Percentiles rank a stretch among this genome's conserved stretches.
Evolutionary conservation across 2,113 vertebrate species (phyloP).

Genomic region (Tylochromis polylepis): DNA sequence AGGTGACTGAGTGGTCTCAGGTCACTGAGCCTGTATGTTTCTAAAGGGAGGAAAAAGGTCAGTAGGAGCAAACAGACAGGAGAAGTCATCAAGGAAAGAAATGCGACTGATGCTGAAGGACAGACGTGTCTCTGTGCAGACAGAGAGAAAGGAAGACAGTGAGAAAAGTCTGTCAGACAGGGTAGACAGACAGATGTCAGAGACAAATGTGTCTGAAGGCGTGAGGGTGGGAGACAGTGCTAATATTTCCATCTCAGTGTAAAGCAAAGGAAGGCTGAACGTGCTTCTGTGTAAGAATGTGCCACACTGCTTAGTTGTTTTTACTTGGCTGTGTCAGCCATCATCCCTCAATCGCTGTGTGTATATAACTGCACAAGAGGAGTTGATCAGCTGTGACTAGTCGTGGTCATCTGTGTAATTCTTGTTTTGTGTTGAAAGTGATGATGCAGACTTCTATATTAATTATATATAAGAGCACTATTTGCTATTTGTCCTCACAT

Average conservation of each 20-base stretch:
- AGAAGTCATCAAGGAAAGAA: not conserved
- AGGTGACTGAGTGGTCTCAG: constrained; percentile 7
- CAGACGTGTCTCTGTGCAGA: constrained; percentile 37
- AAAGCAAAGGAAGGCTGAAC: not conserved
- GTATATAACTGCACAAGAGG: not conserved
- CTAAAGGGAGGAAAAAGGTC: not conserved
- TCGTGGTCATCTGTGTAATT: not conserved
- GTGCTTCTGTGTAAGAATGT: not conserved
- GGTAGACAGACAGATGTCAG: constrained; percentile 25
- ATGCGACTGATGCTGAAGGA: not conserved
- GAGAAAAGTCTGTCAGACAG: constrained; percentile 14
- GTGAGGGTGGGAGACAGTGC: not conserved
- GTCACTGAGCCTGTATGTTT: constrained; percentile 21
- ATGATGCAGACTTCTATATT: not conserved
- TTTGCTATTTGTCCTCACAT: not conserved
- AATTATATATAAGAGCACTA: not conserved
- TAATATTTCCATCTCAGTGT: constrained; percentile 1
- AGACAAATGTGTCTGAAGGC: constrained; percentile 8
- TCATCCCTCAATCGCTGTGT: not conserved
- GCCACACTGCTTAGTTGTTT: not conserved
- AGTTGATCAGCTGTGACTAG: not conserved
- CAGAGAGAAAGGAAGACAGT: constrained; percentile 11
- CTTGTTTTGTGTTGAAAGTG: not conserved
- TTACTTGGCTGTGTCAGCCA: not conserved
- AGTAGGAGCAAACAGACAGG: not conserved